Evolutionary conservation across 2,888 invertebrate genomes (phyloP).

Genomic region (Polydesmus complanatus): DNA sequence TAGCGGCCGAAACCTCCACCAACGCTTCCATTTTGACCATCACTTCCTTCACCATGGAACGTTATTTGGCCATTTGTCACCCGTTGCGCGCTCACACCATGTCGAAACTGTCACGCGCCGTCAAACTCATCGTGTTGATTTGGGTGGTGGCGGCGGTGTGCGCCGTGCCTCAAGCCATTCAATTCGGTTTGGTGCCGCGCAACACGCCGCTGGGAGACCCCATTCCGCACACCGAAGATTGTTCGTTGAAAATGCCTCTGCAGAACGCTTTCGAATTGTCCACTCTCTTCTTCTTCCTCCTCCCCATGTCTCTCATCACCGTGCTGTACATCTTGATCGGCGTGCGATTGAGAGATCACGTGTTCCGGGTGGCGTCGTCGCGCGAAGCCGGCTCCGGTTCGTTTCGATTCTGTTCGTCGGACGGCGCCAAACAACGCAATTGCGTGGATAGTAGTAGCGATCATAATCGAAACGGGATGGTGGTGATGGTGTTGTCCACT

Average conservation of each 20-base stretch:
- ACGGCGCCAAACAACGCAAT: not conserved
- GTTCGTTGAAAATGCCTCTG: constrained; percentile 44
- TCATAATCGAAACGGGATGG: constrained; percentile 1
- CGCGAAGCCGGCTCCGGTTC: not conserved
- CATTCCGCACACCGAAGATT: constrained; percentile 39
- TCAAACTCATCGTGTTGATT: constrained; percentile 60
- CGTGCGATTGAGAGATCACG: constrained; percentile 18
- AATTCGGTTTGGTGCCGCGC: constrained; percentile 50
- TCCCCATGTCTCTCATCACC: constrained; percentile 71
- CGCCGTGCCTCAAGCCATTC: constrained; percentile 63
- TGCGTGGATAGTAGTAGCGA: no score
- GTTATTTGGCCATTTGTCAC: constrained; percentile 74
- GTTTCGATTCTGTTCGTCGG: not conserved
- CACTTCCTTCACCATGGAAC: constrained; percentile 72
- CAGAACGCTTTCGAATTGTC: constrained; percentile 65
- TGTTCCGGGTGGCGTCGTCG: constrained; percentile 10
- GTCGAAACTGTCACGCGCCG: constrained; percentile 66
- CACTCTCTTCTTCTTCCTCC: constrained; percentile 62
- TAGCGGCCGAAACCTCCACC: constrained; percentile 64
- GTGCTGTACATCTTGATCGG: constrained; percentile 49
- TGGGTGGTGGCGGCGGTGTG: constrained; percentile 56
- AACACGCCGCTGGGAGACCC: constrained; percentile 7
- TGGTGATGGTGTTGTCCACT: constrained; percentile 18
- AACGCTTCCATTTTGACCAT: constrained; percentile 59
- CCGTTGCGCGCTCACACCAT: constrained; percentile 70